Percentiles rank a stretch among this genome's conserved stretches.
These are phyloP conservation scores for Hyperopisus bebe DNA, from an alignment of 2,113 vertebrate species.

Conservation along the genomic window DNA sequence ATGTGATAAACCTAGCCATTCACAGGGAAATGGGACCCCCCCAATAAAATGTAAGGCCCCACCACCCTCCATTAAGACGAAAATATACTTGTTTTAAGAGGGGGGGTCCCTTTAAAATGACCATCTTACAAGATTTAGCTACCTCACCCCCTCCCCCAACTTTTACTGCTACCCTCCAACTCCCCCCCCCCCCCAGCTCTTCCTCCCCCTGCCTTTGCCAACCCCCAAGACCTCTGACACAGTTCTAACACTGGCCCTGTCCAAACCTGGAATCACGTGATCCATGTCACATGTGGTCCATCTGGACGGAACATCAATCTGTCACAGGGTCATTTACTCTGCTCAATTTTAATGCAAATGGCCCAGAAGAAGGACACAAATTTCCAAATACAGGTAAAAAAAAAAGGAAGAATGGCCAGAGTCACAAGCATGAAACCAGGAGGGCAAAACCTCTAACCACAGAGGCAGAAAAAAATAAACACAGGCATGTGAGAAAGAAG, in stretches of 20 bases:
- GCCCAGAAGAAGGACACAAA: not conserved
- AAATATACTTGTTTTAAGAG: not conserved
- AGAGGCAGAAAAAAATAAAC: not conserved
- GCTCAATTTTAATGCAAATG: not conserved
- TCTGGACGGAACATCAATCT: conserved; percentile 1
- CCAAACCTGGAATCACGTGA: not conserved
- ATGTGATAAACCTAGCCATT: not conserved
- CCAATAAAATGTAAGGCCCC: not conserved
- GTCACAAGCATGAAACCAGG: not conserved
- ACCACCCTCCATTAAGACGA: not conserved
- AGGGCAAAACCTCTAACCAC: not conserved
- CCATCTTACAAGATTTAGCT: not conserved
- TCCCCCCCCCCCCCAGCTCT: no score
- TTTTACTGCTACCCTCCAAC: no score
- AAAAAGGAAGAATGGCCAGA: not conserved
- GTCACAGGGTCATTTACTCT: not conserved
- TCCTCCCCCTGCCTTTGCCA: not conserved
- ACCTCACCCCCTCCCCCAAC: not conserved
- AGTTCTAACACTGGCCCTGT: not conserved
- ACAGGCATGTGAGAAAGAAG: not conserved
- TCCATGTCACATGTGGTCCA: not conserved
- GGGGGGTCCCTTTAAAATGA: not conserved
- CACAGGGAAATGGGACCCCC: not conserved
- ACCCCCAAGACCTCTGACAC: not conserved
- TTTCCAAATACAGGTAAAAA: not conserved